Conservation (phyloP, 1,140 invertebrate species). For the Zeugodacus cucurbitae region DNA sequence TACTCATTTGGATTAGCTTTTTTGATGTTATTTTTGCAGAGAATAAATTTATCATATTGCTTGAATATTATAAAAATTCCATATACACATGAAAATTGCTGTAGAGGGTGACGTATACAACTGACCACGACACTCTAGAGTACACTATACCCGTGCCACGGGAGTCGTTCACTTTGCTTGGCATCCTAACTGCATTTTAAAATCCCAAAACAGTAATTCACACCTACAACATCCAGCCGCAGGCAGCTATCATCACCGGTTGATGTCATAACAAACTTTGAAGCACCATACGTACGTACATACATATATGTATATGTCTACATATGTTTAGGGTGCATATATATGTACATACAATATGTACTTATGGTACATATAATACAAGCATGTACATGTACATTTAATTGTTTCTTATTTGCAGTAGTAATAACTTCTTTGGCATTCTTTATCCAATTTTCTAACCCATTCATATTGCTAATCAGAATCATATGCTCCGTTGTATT, state of each 20-base stretch:
- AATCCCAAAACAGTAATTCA: slow-evolving; percentile 67
- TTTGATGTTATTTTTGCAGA: not conserved
- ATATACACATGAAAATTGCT: slow-evolving; percentile 60
- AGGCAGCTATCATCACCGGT: slow-evolving; percentile 2
- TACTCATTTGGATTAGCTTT: not conserved
- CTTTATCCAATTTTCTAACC: too few species aligned
- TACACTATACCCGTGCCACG: slow-evolving; percentile 66
- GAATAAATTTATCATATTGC: slow-evolving; percentile 11
- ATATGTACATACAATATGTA: not conserved
- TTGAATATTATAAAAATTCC: not conserved
- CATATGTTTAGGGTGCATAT: not conserved
- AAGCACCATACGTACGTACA: not conserved
- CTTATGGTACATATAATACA: not conserved
- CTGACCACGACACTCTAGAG: slow-evolving; percentile 65
- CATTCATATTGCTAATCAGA: too few species aligned
- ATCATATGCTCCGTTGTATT: too few species aligned
- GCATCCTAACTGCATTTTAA: slow-evolving; percentile 66
- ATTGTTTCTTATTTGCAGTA: too few species aligned
- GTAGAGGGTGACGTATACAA: slow-evolving; percentile 64
- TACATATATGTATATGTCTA: not conserved
- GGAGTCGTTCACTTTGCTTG: slow-evolving; percentile 64
- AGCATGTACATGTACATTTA: too few species aligned
- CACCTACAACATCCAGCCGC: slow-evolving; percentile 52
- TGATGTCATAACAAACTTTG: slow-evolving; percentile 32
- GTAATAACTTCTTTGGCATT: too few species aligned